Percentiles rank a stretch among this genome's conserved stretches.
These are phyloP conservation scores for Arizona elegans DNA, from an alignment of 2,113 vertebrate genomes.

Conservation along the genomic window DNA sequence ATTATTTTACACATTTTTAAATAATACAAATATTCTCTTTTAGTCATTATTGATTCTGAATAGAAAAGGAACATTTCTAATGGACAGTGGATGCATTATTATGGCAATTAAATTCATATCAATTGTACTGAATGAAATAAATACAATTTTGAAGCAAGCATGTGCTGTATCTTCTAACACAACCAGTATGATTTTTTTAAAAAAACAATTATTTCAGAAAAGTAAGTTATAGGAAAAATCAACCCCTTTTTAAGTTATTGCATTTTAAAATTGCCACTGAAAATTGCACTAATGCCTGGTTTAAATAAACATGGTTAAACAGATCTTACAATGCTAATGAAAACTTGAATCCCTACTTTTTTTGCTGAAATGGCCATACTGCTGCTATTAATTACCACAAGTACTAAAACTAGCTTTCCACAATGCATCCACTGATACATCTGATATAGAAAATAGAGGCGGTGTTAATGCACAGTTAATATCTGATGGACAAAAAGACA, in stretches of 20 bases:
- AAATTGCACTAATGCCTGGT: neutral
- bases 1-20: neutral
- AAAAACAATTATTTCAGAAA: constrained; percentile 13
- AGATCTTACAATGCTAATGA: neutral
- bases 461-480: constrained; percentile 8
- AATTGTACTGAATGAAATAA: neutral
- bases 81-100: neutral
- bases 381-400: constrained; percentile 44
- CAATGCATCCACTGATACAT: neutral
- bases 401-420: constrained; percentile 39
- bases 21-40: neutral
- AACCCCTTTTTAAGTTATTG: neutral
- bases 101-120: neutral
- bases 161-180: neutral
- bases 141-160: neutral
- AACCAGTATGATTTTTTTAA: neutral
- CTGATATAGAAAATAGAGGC: neutral
- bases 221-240: neutral
- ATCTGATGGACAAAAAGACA: constrained; percentile 24
- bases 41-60: neutral
- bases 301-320: neutral
- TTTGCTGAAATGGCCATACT: neutral
- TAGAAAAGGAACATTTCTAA: neutral
- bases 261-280: accelerated
- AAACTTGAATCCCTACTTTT: neutral